Conservation (phyloP, 2,797 vertebrate species). For the Protosalanx chinensis region DNA sequence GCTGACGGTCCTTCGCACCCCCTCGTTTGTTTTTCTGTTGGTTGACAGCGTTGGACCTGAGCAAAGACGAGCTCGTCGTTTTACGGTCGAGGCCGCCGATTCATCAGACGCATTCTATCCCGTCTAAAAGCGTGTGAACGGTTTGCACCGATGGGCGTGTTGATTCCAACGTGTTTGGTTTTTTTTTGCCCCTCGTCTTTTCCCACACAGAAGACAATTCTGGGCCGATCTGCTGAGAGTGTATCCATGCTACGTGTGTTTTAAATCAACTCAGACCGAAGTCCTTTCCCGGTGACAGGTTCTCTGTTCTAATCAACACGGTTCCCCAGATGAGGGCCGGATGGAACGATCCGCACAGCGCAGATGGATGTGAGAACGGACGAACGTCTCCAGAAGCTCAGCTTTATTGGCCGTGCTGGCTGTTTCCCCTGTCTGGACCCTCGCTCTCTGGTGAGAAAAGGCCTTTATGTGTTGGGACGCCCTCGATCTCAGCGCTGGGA, state of each 20-base stretch:
- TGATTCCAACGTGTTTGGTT: background rate
- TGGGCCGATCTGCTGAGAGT: background rate
- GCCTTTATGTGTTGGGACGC: background rate
- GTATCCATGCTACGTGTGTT: background rate
- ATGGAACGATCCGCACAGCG: background rate
- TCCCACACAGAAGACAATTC: background rate
- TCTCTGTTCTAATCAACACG: background rate
- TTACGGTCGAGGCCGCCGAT: background rate
- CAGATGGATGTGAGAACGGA: background rate
- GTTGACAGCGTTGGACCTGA: constrained; percentile 13
- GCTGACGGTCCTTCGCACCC: constrained; percentile 18
- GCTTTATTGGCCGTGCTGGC: background rate
- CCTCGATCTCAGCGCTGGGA: background rate
- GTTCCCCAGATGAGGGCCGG: background rate
- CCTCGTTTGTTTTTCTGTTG: constrained; percentile 17
- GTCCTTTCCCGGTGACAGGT: background rate
- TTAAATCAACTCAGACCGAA: background rate
- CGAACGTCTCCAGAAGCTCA: background rate
- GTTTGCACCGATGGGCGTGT: background rate
- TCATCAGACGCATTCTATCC: too few relatives aligned
- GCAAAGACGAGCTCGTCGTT: constrained; percentile 2
- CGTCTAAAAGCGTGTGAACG: too few relatives aligned
- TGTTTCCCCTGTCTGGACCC: background rate
- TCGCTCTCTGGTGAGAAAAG: background rate
- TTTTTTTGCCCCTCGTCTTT: background rate